These are phyloP conservation scores for Brachypterus glaber DNA, from an alignment of 2,888 invertebrate genomes.

Conservation along the genomic window DNA sequence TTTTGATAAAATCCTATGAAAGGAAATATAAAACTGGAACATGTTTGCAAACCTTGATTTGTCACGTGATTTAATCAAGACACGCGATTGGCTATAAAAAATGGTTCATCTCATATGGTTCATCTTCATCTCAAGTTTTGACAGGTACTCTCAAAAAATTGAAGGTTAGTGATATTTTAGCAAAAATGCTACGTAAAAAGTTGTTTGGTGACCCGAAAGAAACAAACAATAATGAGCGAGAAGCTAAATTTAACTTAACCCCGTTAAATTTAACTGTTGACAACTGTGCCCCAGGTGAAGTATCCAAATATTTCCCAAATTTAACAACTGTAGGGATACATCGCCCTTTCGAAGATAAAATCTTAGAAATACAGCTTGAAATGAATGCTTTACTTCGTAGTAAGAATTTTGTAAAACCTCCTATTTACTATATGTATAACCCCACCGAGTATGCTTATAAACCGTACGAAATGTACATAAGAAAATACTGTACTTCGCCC, in stretches of 20 bases:
- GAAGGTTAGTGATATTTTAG: neutral
- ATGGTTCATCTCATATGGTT: no score
- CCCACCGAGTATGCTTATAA: slow-evolving; percentile 77
- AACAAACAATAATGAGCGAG: slow-evolving; percentile 1
- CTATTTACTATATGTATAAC: slow-evolving; percentile 62
- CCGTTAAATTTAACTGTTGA: slow-evolving; percentile 4
- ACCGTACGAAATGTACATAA: slow-evolving; percentile 66
- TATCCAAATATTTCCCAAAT: slow-evolving; percentile 8
- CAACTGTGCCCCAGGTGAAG: neutral
- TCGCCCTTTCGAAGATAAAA: no score
- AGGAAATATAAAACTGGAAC: no score
- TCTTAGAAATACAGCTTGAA: slow-evolving; percentile 23
- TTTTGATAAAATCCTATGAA: no score
- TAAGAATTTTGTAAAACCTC: slow-evolving; percentile 39
- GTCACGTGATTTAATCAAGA: no score
- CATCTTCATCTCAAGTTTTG: no score
- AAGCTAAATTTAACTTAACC: slow-evolving; percentile 1
- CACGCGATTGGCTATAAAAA: no score
- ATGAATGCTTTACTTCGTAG: slow-evolving; percentile 20
- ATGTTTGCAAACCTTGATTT: no score
- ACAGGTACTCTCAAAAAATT: neutral
- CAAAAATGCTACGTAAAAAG: slow-evolving; percentile 12
- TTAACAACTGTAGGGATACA: no score
- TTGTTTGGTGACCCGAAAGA: slow-evolving; percentile 8
- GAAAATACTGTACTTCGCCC: slow-evolving; percentile 52